Evolutionary conservation across 1,140 invertebrate genomes (phyloP), one percentile per base, ranked within the genome.

Genomic region (Reticulitermes speratus): DNA sequence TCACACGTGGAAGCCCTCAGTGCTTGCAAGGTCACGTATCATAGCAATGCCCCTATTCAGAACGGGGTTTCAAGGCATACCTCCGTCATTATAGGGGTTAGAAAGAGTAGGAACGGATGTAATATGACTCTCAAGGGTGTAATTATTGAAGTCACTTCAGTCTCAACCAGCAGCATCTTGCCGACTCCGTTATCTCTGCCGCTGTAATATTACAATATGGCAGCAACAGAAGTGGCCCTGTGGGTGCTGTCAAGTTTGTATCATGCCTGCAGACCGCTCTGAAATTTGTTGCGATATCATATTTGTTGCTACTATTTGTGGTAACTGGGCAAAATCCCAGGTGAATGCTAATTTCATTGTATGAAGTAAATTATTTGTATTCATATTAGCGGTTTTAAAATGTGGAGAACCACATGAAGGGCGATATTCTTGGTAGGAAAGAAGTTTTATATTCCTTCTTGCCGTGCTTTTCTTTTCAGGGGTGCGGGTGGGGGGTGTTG

Each of bases 71-170:
- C 25, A 75, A 75, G 65, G 65, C 25, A 75, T 75, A 30, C 65
- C 65, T 30, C 65, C 65, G n/a, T 75, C 25, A 75, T 75, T 30
- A 75, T 75, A 75, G n/a, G 65, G 65, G 65, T 75, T 75, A 75
- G 65, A 75, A 75, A 75, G 65, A 25, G n/a, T 30, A 75, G 25
- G 65, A 75, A 75, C 8, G 65, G 65, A 16, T 75, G 65, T 75
- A 75, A 75, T 30, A 75, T 30, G 65, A 75, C 65, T 75, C 65
- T 75, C 65, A 16, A 30, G 65, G 65, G 65, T 75, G 65, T 75
- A 75, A 75, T 75, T 75, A 75, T 75, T 75, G 65, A 75, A 75
- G 65, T 75, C 65, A 75, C 65, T 75, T 75, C n/a, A 75, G 25
- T 75, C 65, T 75, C 25, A 30, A 30, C 65, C n/a, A 6, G n/a